These are phyloP conservation scores for Clangula hyemalis DNA, from an alignment of 2,797 vertebrate genomes.

Conservation along the genomic window DNA sequence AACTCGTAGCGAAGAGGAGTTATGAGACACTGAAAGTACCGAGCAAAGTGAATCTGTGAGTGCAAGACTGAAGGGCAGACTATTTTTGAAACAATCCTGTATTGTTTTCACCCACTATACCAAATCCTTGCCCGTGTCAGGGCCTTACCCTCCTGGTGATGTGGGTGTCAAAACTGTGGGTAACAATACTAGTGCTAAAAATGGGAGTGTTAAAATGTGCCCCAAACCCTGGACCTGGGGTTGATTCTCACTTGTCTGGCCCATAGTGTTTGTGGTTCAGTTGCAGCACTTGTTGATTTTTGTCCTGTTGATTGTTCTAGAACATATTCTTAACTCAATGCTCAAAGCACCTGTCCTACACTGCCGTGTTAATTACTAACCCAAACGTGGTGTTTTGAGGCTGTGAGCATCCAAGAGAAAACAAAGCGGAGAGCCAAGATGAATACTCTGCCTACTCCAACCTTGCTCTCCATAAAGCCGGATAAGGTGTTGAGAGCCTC, in stretches of 20 bases:
- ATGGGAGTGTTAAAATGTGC: accelerated
- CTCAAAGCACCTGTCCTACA: not conserved
- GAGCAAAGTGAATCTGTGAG: not conserved
- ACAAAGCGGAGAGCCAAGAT: accelerated
- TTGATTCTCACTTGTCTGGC: not conserved
- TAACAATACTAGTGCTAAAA: not conserved
- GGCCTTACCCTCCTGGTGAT: not conserved
- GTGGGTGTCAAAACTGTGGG: not conserved
- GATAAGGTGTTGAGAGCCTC: not conserved
- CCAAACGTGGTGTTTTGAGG: not conserved
- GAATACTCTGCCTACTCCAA: accelerated
- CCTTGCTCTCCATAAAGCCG: not conserved
- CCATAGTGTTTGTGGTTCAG: accelerated
- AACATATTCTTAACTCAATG: not conserved
- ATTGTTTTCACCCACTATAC: not conserved
- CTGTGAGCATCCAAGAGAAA: not conserved
- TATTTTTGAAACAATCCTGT: not conserved
- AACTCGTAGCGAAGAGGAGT: not conserved
- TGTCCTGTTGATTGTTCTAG: not conserved
- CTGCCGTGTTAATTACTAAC: not conserved
- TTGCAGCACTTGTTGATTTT: accelerated
- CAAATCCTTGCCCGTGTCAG: not conserved
- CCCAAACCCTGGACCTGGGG: not conserved
- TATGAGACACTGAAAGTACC: not conserved
- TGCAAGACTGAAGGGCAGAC: not conserved